Evolutionary conservation across 2,113 vertebrate species (phyloP).

Genomic region (Odontesthes bonariensis): DNA sequence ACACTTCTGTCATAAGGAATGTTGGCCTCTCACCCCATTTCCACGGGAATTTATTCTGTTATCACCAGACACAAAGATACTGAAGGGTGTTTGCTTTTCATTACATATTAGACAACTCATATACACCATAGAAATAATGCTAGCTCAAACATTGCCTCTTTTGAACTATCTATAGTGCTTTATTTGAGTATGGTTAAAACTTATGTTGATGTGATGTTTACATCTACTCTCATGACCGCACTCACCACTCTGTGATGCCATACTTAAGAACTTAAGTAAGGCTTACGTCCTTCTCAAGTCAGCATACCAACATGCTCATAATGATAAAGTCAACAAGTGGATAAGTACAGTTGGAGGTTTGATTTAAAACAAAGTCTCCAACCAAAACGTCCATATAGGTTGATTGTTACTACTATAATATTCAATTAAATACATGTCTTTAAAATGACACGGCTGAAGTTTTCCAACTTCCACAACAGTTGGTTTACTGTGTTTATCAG

Average conservation of each 20-base stretch:
- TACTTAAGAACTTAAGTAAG: slow-evolving; percentile 13
- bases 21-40: slow-evolving; percentile 69
- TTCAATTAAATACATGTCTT: not conserved
- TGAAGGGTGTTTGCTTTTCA: not conserved
- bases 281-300: slow-evolving; percentile 10
- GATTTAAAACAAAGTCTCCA: not conserved
- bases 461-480: too few species aligned
- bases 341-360: not conserved
- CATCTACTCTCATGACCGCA: not conserved
- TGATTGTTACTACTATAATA: not conserved
- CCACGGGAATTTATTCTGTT: slow-evolving; percentile 40
- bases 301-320: not conserved
- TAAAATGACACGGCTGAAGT: not conserved
- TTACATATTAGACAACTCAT: not conserved
- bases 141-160: not conserved
- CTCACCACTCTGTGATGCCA: not conserved
- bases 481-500: too few species aligned
- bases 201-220: not conserved
- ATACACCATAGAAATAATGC: not conserved
- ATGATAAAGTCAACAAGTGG: not conserved
- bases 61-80: slow-evolving; percentile 50
- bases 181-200: not conserved
- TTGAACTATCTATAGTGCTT: not conserved
- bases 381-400: not conserved
- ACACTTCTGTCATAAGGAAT: slow-evolving; percentile 70